Evolutionary conservation across 1,140 invertebrate species (phyloP).

Genomic region (Oreohelix idahoensis): DNA sequence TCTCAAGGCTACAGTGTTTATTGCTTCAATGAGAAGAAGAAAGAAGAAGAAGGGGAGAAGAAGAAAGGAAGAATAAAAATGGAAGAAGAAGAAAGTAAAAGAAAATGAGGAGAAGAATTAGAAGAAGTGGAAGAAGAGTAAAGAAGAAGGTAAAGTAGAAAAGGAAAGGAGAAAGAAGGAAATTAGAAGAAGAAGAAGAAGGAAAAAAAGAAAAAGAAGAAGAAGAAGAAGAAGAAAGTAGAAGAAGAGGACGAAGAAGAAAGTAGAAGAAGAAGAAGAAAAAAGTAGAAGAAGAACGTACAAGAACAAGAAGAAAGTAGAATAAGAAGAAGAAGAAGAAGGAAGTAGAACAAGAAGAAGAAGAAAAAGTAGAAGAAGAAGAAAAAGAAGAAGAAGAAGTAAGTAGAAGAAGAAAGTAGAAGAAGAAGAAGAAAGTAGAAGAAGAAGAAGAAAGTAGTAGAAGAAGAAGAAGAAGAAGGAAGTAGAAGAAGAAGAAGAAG

Average conservation of each 20-base stretch:
- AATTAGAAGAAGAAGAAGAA: not conserved
- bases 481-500: too few relatives aligned
- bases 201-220: not conserved
- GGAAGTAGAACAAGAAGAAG: not conserved
- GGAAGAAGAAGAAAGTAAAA: not conserved
- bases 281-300: too few relatives aligned
- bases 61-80: not conserved
- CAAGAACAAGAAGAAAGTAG: too few relatives aligned
- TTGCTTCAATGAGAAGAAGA: too few relatives aligned
- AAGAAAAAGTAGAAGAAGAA: not conserved
- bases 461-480: too few relatives aligned
- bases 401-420: too few relatives aligned
- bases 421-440: too few relatives aligned
- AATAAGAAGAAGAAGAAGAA: too few relatives aligned
- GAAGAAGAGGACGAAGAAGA: too few relatives aligned
- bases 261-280: too few relatives aligned
- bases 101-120: not conserved
- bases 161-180: not conserved
- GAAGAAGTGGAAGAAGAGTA: not conserved
- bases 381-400: not conserved
- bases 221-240: not conserved
- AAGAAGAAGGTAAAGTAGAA: not conserved
- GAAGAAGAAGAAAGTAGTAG: too few relatives aligned
- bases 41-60: not conserved
- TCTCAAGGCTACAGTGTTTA: too few relatives aligned